Evolutionary conservation across 2,113 vertebrate genomes (phyloP), one percentile per base, ranked within the genome.

Genomic region (Vanacampus margaritifer): DNA sequence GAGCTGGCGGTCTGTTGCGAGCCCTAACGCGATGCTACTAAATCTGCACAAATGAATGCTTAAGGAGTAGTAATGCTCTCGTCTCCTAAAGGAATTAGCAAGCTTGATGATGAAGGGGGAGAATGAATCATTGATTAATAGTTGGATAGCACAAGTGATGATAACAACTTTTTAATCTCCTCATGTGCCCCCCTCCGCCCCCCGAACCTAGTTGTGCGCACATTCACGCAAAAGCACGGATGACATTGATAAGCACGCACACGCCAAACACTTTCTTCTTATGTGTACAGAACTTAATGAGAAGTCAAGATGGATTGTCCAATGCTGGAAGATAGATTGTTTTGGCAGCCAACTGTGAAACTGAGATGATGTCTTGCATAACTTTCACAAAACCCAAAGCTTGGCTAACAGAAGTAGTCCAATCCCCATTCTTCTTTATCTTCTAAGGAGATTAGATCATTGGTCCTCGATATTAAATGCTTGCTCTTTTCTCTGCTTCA

Each of bases 41-140:
- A 91, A 90, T 86, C 84, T 78, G 74, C 76, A 84, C 73, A 84
- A 85, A 86, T 88, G 71, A 90, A 85, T 87, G 89, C 88, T 91
- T 87, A 87, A 79, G 81, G 82, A 78, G 79, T 64, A 75, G 69
- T 90, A 88, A 90, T 83, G 84, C 82, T 79, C 86, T 88, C 80
- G 89, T 90, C 89, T 86, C 86, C 81, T 86, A 72, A 88, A 89
- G 86, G 84, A 89, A 88, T 91, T 88, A 88, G 79, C 83, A 74
- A 79, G 69, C 71, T 67, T 90, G 60, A 56, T 79, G 71, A 81
- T 79, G 74, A 75, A 69, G 83, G 72, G 28, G 73, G 68, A 75
- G 83, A 87, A 87, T 86, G 36, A 84, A 85, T 84, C 76, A 72
- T 75, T 83, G 86, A 89, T 91, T 89, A 89, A 89, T 83, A 80